Percentiles rank a stretch among this genome's conserved stretches.
Conservation (phyloP, 2,113 vertebrate genomes). For the Lonchura striata region DNA sequence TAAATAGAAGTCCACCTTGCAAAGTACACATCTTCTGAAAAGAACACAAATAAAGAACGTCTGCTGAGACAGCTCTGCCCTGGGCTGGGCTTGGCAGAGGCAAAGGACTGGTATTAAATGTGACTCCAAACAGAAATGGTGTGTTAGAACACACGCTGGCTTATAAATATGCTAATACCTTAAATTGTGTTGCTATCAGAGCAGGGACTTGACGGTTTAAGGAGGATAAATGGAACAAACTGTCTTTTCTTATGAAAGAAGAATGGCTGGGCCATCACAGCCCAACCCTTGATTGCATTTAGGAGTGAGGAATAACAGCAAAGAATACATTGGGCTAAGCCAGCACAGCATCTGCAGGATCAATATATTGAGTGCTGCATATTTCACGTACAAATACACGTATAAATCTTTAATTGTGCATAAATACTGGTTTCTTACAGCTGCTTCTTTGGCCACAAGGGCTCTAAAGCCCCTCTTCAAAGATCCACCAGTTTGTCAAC, state of each 20-base stretch:
- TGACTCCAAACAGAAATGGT: not conserved
- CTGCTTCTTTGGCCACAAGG: not conserved
- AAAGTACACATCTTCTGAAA: not conserved
- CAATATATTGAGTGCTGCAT: not conserved
- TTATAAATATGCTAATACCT: not conserved
- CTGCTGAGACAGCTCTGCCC: not conserved
- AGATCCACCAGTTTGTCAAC: not conserved
- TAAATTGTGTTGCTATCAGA: not conserved
- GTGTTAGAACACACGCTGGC: not conserved
- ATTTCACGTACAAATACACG: not conserved
- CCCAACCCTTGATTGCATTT: not conserved
- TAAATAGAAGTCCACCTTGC: not conserved
- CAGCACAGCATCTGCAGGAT: not conserved
- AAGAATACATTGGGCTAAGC: not conserved
- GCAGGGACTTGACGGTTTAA: not conserved
- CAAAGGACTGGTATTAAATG: not conserved
- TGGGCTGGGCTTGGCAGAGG: not conserved
- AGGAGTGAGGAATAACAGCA: not conserved
- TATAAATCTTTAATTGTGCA: not conserved
- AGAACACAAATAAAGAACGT: not conserved
- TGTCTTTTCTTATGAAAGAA: not conserved
- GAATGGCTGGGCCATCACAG: not conserved
- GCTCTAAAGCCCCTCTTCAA: fast-evolving
- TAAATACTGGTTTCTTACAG: not conserved
- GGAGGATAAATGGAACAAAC: not conserved